phyloP scores from a whole-genome alignment of 2,797 vertebrate genomes.

The Luscinia megarhynchos region DNA sequence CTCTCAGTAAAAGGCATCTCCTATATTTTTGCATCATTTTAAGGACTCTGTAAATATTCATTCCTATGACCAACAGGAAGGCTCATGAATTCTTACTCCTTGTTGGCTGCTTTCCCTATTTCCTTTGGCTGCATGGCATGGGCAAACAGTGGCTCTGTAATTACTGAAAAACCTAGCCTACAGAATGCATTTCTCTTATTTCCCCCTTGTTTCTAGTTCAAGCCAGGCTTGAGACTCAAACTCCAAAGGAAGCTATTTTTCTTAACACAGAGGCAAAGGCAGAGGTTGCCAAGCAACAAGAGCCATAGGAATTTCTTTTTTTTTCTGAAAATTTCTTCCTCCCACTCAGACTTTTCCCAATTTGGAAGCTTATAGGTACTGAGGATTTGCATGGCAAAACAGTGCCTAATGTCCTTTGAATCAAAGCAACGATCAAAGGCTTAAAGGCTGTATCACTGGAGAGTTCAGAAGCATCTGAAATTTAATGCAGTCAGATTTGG shows the following conservation, averaged over 20 bases:
- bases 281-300: constrained; percentile 66
- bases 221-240: neutral
- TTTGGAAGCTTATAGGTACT: constrained; percentile 1
- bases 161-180: neutral
- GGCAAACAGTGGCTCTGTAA: neutral
- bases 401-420: constrained; percentile 34
- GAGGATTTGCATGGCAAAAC: constrained; percentile 15
- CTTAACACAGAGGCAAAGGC: constrained; percentile 33
- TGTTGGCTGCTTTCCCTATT: neutral
- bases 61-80: neutral
- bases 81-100: neutral
- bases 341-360: constrained; percentile 41
- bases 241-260: constrained; percentile 27
- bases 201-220: neutral
- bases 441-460: constrained; percentile 9
- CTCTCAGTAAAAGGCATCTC: neutral
- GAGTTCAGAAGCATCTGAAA: neutral
- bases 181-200: neutral
- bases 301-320: neutral
- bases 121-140: neutral
- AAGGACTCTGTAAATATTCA: neutral
- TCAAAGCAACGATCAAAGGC: neutral
- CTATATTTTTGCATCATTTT: neutral
- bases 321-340: constrained; percentile 46
- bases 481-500: neutral